phyloP scores from a whole-genome alignment of 2,888 invertebrate genomes.

The Lithophane socia region DNA sequence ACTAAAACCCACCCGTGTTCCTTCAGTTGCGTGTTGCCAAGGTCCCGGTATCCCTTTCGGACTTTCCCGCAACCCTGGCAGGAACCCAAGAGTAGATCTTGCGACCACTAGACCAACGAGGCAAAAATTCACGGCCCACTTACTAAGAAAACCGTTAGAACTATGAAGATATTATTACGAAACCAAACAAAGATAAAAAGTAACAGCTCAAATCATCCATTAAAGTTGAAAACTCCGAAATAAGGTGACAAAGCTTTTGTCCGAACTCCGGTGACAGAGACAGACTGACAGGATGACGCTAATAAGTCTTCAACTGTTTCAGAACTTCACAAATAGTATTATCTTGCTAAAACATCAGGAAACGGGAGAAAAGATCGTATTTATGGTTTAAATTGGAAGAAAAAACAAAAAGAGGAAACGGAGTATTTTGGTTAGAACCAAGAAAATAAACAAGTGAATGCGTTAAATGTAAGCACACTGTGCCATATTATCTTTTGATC shows the following conservation, averaged over 20 bases:
- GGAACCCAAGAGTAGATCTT: not conserved
- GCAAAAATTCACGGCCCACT: not conserved
- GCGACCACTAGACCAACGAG: not conserved
- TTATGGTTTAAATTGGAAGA: slow-evolving; percentile 18
- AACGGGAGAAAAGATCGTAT: slow-evolving; percentile 4
- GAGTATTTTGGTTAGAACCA: not conserved
- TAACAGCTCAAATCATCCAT: slow-evolving; percentile 20
- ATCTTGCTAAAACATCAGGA: slow-evolving; percentile 37
- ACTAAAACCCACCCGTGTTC: too few species aligned
- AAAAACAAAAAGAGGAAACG: slow-evolving; percentile 1
- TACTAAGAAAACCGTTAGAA: not conserved
- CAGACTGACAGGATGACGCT: slow-evolving; percentile 53
- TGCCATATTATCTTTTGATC: not conserved
- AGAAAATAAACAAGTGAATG: not conserved
- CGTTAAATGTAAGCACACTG: not conserved
- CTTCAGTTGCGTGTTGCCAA: too few species aligned
- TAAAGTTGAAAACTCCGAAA: slow-evolving; percentile 24
- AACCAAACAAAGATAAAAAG: slow-evolving; percentile 29
- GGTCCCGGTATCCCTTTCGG: too few species aligned
- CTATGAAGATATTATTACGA: not conserved
- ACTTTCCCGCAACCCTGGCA: too few species aligned
- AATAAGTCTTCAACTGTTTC: slow-evolving; percentile 48
- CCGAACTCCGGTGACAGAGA: slow-evolving; percentile 44
- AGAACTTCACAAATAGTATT: slow-evolving; percentile 54
- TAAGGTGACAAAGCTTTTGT: slow-evolving; percentile 32